phyloP scores from a whole-genome alignment of 1,140 invertebrate species.

The Heliconius eleuchia region DNA sequence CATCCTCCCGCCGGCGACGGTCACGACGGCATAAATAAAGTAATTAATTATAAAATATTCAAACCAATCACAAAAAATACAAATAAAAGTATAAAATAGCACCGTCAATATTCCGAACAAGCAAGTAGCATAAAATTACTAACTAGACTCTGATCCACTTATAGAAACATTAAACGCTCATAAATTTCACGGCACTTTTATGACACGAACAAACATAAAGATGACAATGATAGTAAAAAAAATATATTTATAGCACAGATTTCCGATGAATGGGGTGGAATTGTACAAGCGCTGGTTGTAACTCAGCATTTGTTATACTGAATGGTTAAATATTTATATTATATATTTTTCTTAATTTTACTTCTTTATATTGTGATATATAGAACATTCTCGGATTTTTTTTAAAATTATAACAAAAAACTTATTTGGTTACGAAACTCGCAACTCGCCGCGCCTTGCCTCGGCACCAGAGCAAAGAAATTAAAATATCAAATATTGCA shows the following conservation, averaged over 20 bases:
- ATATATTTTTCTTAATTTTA: neutral
- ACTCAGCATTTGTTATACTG: neutral
- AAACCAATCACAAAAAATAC: neutral
- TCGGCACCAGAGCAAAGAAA: no score
- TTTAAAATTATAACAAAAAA: no score
- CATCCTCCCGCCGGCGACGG: no score
- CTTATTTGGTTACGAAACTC: no score
- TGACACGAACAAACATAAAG: slow-evolving; percentile 1
- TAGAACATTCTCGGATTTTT: no score
- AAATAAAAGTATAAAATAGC: neutral
- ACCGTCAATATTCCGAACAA: neutral
- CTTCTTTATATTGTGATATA: no score
- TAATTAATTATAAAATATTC: neutral
- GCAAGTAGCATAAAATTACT: slow-evolving; percentile 13
- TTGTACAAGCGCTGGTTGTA: neutral
- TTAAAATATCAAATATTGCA: no score
- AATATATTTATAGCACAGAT: slow-evolving; percentile 10
- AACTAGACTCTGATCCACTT: slow-evolving; percentile 8
- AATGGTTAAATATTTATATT: neutral
- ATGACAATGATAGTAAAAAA: neutral
- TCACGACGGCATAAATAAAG: neutral
- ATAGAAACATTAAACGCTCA: neutral
- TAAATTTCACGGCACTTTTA: slow-evolving; percentile 9
- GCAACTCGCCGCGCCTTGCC: no score
- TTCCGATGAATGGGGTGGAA: neutral